Base-by-base conservation (phyloP, 2,113 vertebrate genomes). In the Nasalis larvatus region DNA sequence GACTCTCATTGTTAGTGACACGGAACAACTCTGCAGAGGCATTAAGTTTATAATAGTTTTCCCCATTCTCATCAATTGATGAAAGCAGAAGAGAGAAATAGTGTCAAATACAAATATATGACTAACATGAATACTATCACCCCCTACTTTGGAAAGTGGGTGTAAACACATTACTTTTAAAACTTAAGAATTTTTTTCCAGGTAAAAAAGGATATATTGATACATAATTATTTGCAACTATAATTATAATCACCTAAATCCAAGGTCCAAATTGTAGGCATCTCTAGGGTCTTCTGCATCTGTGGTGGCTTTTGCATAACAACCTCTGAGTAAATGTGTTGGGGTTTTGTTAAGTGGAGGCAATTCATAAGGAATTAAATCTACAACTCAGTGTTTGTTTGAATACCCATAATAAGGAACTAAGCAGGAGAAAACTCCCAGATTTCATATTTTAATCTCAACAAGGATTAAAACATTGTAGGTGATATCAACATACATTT, bases 401-500 rank as follows among this genome's bases (percentile, higher is more conserved):
- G 58, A 95, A 52, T 95, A 96, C 82, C 86, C 91, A 52, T 93
- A 89, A 97, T 54, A 91, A 91, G 87, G 77, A 95, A 83, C 12
- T 60, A n/a, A 77, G 95, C 40, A 77, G 42, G 16, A 54, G n/a
- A 63, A 45, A 92, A 54, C 93, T 95, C 92, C 78, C 54, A 54
- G 27, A 85, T 63, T 66, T 76, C 85, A 69, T 40, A 91, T 63
- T 82, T 96, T 95, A 90, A 74, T 96, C 23, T 58, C 89, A 90
- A 77, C 56, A 63, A 95, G 86, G 82, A 90, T 93, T 95, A 92
- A 84, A 84, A 47, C n/a, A 47, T 11, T 96, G 60, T 91, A 80
- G 86, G 85, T 98, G 77, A 47, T 74, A 97, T 97, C 97, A 98
- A 87, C 94, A 97, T 96, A 96, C 94, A 93, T 96, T 97, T 95